These are phyloP conservation scores for Myotis davidii DNA, from an alignment of 2,113 vertebrate species.

Conservation along the genomic window DNA sequence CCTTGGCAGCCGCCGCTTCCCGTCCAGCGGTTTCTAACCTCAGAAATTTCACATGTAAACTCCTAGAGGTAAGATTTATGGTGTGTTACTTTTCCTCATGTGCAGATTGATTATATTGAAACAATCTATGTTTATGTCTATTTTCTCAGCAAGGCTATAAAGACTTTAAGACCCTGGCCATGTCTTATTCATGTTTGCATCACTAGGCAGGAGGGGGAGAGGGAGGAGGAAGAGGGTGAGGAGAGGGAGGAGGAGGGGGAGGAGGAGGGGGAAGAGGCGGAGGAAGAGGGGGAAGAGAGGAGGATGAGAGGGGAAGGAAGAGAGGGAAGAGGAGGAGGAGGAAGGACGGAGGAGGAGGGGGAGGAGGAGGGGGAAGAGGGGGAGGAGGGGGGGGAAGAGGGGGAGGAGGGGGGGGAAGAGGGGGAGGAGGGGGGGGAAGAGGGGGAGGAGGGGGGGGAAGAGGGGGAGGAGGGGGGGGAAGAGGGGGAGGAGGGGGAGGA, in stretches of 20 bases:
- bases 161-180: background rate
- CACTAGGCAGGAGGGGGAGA: no score
- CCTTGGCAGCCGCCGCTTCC: background rate
- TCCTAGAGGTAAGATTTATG: conserved; percentile 15
- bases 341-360: background rate
- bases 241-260: no score
- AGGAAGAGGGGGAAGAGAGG: no score
- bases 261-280: background rate
- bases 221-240: no score
- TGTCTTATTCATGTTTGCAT: background rate
- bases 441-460: background rate
- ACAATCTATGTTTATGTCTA: background rate
- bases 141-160: background rate
- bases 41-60: conserved; percentile 34
- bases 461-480: background rate
- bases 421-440: background rate
- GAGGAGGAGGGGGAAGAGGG: no score
- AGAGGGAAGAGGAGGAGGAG: background rate
- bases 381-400: background rate
- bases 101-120: background rate
- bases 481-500: background rate
- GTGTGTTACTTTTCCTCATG: background rate
- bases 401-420: background rate
- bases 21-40: background rate
- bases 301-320: background rate